A percentile compares a stretch with the other conserved stretches of the same genome.
These are phyloP conservation scores for Cyclura pinguis DNA, from an alignment of 2,797 vertebrate genomes.

Conservation along the genomic window DNA sequence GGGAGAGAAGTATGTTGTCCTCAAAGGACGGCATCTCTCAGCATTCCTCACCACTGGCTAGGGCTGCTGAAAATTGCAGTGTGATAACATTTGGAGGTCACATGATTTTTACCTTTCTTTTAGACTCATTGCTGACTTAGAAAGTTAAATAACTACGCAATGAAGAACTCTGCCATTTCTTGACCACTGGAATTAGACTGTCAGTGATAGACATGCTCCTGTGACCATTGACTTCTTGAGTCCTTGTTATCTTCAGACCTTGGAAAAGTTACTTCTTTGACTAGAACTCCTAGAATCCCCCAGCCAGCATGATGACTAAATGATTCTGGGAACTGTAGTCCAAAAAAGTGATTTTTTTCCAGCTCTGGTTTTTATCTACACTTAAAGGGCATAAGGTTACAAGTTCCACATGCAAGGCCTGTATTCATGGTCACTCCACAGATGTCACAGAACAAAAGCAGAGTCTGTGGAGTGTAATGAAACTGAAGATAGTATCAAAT, in stretches of 20 bases:
- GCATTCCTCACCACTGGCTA: too few relatives aligned
- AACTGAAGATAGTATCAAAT: neutral
- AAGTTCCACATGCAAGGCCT: neutral
- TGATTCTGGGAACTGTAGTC: too few relatives aligned
- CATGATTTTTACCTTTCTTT: neutral
- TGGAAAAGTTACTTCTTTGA: too few relatives aligned
- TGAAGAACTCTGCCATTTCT: conserved; percentile 25
- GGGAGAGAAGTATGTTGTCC: too few relatives aligned
- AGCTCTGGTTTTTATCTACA: neutral
- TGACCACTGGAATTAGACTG: neutral
- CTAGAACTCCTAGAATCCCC: too few relatives aligned
- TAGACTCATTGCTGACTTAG: rapidly evolving
- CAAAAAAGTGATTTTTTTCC: too few relatives aligned
- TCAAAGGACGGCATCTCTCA: too few relatives aligned
- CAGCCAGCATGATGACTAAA: too few relatives aligned
- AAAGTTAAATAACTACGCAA: rapidly evolving
- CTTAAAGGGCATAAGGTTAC: neutral
- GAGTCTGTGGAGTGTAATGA: neutral
- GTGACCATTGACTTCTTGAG: neutral
- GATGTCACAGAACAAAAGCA: neutral
- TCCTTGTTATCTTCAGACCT: too few relatives aligned
- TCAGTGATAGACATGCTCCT: neutral
- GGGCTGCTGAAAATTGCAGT: too few relatives aligned
- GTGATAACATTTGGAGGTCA: too few relatives aligned
- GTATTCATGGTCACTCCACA: neutral